A percentile compares a stretch with the other conserved stretches of the same genome.
Evolutionary conservation across 2,113 vertebrate genomes (phyloP).

Genomic region (Lota lota): DNA sequence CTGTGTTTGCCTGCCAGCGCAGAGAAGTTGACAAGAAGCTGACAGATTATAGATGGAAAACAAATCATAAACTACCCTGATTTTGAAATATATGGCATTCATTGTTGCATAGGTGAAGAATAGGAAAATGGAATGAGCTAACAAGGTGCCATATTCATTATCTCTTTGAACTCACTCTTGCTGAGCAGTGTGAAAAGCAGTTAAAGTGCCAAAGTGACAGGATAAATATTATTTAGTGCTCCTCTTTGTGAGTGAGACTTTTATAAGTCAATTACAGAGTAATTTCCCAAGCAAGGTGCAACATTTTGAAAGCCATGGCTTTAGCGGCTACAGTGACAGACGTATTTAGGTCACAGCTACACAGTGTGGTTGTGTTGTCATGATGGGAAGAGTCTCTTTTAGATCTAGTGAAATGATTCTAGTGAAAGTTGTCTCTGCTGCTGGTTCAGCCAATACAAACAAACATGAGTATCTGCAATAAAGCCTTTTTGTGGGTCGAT

Average conservation of each 20-base stretch:
- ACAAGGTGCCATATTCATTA: no score
- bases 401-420: constrained; percentile 1
- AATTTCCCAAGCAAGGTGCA: constrained; percentile 54
- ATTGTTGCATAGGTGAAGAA: no score
- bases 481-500: background rate
- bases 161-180: no score
- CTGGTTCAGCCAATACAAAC: constrained; percentile 20
- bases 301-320: constrained; percentile 56
- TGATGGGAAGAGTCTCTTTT: constrained; percentile 33
- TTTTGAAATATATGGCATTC: no score
- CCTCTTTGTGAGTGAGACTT: constrained; percentile 38
- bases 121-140: no score
- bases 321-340: constrained; percentile 47
- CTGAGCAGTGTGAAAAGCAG: no score
- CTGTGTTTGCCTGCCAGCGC: no score
- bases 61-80: no score
- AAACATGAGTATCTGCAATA: constrained; percentile 2
- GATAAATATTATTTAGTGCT: constrained; percentile 28
- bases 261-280: constrained; percentile 59
- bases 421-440: constrained; percentile 25
- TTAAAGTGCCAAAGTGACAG: constrained; percentile 22
- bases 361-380: constrained; percentile 45
- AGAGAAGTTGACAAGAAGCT: no score
- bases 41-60: no score
- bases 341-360: constrained; percentile 70